Base-by-base conservation (phyloP, 2,113 vertebrate genomes). In the Stercorarius parasiticus region DNA sequence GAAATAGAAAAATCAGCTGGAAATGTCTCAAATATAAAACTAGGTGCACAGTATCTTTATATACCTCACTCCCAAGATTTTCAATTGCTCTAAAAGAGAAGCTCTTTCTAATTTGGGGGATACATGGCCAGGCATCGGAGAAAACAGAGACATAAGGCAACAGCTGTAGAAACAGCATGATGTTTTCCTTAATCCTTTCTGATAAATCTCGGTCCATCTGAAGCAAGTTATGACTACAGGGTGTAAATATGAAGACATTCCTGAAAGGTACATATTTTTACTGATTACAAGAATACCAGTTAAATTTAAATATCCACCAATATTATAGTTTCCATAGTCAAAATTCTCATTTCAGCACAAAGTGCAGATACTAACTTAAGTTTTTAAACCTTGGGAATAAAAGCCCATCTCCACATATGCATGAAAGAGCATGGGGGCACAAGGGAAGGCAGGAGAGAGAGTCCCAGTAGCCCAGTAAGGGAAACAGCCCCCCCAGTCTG, bases 61-160 rank as follows among this genome's bases (percentile, higher is more conserved):
- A 11, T 40, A 49, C 59, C 17, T 93, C 40, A 38, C 14, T 72
- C 32, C 6, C 25, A 86, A 78, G 26, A 55, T 58, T 78, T 95
- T 87, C 29, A 65, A 36, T 69, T 72, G 30, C 25, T 94, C 22
- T 76, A 18, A 13, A 67, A 78, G 32, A 79, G 52, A 66, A 92
- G 17, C 3, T 71, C 55, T 64, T 92, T 92, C 47, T 72, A 18
- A 10, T 91, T 73, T 84, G 25, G 36, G 50, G 70, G 6, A 25
- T 80, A 59, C 16, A 43, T 66, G 47, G 16, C 12, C 67, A 84
- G 26, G 56, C 45, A 71, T 67, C 8, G 16, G 36, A 79, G 56
- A 92, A 91, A 91, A 70, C n/a, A 88, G 59, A 91, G 58, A 91
- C 76, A 95, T 91, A 95, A 93, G 69, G 91, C 66, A 97, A 79